Conservation (phyloP, 1,140 invertebrate genomes). For the Latrodectus geometricus region DNA sequence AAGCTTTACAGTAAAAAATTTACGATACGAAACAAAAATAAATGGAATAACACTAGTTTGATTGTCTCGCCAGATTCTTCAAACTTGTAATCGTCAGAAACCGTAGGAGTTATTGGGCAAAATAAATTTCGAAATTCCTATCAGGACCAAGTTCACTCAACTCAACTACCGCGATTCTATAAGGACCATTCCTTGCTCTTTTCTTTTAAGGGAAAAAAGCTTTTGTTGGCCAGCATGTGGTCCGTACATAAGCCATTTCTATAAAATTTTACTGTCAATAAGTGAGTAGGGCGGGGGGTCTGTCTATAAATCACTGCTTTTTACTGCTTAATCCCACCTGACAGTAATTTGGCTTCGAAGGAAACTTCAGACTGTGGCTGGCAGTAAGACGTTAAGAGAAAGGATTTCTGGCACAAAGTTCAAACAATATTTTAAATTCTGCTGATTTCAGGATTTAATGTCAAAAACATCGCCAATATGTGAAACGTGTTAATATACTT, state of each 20-base stretch:
- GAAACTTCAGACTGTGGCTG: neutral
- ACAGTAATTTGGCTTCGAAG: neutral
- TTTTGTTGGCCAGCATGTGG: slow-evolving; percentile 1
- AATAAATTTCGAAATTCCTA: neutral
- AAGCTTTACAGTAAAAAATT: too few relatives aligned
- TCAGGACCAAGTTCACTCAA: neutral
- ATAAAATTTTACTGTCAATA: slow-evolving; percentile 53
- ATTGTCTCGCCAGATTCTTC: too few relatives aligned
- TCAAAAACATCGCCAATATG: too few relatives aligned
- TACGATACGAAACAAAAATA: too few relatives aligned
- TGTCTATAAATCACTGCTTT: slow-evolving; percentile 16
- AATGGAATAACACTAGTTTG: too few relatives aligned
- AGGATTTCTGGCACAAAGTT: neutral
- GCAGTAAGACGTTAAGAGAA: neutral
- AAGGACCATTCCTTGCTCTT: neutral
- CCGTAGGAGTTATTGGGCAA: neutral
- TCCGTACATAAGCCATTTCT: slow-evolving; percentile 10
- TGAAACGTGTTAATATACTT: too few relatives aligned
- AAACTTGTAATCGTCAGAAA: neutral
- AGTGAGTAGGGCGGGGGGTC: slow-evolving; percentile 7
- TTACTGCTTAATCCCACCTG: slow-evolving; percentile 38
- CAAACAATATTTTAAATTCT: neutral
- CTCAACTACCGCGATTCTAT: neutral
- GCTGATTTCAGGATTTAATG: too few relatives aligned
- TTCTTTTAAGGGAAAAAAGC: neutral